These are phyloP conservation scores for Tursiops truncatus DNA, from an alignment of 2,113 vertebrate genomes.

Conservation along the genomic window DNA sequence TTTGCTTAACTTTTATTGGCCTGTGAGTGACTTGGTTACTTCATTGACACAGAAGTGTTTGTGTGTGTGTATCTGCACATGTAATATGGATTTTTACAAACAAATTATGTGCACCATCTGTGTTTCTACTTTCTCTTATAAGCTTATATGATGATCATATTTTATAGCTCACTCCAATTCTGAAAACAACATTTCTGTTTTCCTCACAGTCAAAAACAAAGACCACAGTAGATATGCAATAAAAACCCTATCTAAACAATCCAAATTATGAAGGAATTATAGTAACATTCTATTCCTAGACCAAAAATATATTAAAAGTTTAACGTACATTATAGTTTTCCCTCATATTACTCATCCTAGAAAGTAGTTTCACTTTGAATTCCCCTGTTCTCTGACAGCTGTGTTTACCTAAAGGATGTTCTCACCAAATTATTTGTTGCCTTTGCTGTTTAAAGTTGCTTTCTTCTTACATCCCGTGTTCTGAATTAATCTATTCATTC, in stretches of 20 bases:
- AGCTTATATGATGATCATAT: background rate
- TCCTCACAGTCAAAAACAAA: conserved; percentile 4
- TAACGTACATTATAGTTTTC: background rate
- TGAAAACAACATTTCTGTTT: conserved; percentile 18
- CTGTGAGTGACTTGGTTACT: background rate
- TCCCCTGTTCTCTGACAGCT: conserved; percentile 23
- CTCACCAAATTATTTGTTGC: conserved; percentile 41
- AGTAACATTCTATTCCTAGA: background rate
- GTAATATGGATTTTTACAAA: background rate
- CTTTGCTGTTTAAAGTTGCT: conserved; percentile 31
- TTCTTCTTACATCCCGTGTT: background rate
- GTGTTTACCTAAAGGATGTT: conserved; percentile 14
- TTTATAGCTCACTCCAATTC: background rate
- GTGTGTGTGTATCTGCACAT: background rate
- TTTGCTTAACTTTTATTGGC: background rate
- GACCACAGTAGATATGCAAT: background rate
- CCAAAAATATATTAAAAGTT: background rate
- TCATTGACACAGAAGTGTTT: background rate
- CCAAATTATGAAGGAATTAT: background rate
- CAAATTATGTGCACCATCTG: background rate
- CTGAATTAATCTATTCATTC: background rate
- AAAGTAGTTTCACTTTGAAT: background rate
- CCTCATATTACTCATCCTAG: conserved; percentile 1
- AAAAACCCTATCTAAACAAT: background rate
- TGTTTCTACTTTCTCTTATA: background rate